Conservation (phyloP, 1,140 invertebrate species). For the Parasteatoda tepidariorum region DNA sequence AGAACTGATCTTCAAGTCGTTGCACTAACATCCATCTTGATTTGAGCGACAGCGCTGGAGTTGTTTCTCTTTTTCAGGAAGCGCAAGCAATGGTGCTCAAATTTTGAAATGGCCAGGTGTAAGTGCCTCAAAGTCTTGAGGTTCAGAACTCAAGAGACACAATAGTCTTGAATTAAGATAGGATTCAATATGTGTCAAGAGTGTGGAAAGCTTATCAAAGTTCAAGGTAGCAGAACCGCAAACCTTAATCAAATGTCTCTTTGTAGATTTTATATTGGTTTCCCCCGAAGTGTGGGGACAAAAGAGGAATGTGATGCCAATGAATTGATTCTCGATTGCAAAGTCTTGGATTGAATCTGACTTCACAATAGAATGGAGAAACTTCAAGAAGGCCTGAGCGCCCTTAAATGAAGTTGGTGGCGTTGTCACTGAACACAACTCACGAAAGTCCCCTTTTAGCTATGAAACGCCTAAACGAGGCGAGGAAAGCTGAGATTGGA, state of each 20-base stretch:
- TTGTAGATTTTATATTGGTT: not conserved
- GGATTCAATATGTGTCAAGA: constrained; percentile 15
- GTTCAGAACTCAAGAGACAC: not conserved
- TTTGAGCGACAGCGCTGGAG: not conserved
- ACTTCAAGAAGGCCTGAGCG: not conserved
- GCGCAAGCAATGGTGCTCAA: not conserved
- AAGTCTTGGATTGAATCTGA: not conserved
- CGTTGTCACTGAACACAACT: constrained; percentile 10
- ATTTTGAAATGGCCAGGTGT: not conserved
- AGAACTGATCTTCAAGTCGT: constrained; percentile 4
- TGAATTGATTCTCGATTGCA: not conserved
- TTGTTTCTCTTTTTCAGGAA: not conserved
- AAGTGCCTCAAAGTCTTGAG: not conserved
- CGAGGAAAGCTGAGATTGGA: constrained; percentile 67
- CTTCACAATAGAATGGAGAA: not conserved
- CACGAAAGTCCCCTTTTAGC: constrained; percentile 63
- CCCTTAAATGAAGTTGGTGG: constrained; percentile 28
- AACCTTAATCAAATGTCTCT: constrained; percentile 13
- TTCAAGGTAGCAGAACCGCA: not conserved
- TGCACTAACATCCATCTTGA: not conserved
- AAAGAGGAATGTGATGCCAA: constrained; percentile 34
- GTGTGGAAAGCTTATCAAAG: constrained; percentile 16
- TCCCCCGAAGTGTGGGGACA: constrained; percentile 32
- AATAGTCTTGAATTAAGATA: constrained; percentile 28
- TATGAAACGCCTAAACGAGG: constrained; percentile 68